Percentiles rank a stretch among this genome's conserved stretches.
phyloP scores from a whole-genome alignment of 2,888 invertebrate species.

The Onchidella celtica region DNA sequence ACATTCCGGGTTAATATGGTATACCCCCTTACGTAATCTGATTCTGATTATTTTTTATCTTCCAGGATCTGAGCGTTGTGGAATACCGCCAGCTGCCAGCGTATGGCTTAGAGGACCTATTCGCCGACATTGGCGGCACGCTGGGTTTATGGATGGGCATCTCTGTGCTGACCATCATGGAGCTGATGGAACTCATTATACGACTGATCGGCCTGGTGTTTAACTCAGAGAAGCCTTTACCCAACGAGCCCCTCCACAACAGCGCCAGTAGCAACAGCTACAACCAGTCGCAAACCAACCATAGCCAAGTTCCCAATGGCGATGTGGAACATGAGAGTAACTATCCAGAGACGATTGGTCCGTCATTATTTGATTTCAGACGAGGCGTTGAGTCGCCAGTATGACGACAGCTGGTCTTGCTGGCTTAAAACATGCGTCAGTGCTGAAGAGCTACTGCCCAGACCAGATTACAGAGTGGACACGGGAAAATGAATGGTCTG shows the following conservation, averaged over 20 bases:
- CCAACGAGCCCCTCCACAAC: conserved; percentile 33
- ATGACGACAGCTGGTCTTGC: background rate
- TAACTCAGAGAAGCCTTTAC: conserved; percentile 65
- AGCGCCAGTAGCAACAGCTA: conserved; percentile 7
- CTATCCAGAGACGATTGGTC: conserved; percentile 7
- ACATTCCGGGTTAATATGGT: too few species aligned
- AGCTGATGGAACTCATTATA: conserved; percentile 71
- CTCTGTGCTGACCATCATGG: conserved; percentile 75
- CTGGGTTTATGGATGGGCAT: conserved; percentile 77
- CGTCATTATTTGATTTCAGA: conserved; percentile 42
- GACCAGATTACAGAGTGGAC: too few species aligned
- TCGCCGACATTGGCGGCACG: conserved; percentile 76
- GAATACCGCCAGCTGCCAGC: conserved; percentile 73
- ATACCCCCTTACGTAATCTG: too few species aligned
- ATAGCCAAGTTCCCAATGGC: conserved; percentile 23
- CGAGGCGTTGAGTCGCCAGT: conserved; percentile 43
- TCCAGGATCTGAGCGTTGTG: conserved; percentile 71
- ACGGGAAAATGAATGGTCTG: too few species aligned
- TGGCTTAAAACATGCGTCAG: too few species aligned
- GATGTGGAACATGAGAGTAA: background rate
- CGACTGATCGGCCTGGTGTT: conserved; percentile 66
- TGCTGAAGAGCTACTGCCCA: too few species aligned
- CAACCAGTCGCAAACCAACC: background rate
- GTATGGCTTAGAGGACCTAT: conserved; percentile 72
- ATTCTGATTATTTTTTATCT: too few species aligned